A percentile compares a stretch with the other conserved stretches of the same genome.
phyloP scores from a whole-genome alignment of 2,113 vertebrate species.

The Argyrosomus japonicus region DNA sequence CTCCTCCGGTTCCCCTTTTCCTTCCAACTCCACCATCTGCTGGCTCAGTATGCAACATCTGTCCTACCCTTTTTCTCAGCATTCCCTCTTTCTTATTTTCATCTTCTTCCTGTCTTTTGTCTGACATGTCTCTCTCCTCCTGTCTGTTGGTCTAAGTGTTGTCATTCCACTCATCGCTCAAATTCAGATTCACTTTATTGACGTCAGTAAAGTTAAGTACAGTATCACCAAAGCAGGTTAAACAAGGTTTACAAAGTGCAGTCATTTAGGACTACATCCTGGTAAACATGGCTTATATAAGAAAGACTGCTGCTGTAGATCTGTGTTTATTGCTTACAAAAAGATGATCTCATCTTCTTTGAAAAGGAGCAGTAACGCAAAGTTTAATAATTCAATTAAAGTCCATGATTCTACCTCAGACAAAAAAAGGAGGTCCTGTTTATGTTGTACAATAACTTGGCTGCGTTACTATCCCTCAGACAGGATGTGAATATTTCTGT shows the following conservation, averaged over 20 bases:
- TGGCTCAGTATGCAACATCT: conserved; percentile 49
- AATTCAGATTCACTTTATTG: neutral
- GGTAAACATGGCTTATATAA: neutral
- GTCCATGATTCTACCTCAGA: neutral
- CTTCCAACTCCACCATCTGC: conserved; percentile 54
- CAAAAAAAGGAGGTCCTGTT: neutral
- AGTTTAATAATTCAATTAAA: conserved; percentile 1
- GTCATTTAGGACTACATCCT: neutral
- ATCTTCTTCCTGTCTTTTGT: conserved; percentile 10
- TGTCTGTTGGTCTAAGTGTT: neutral
- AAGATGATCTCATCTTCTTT: neutral
- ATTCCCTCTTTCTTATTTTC: conserved; percentile 1
- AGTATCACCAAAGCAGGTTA: neutral
- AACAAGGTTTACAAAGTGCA: neutral
- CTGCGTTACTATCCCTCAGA: neutral
- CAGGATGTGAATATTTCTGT: neutral
- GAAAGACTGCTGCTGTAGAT: neutral
- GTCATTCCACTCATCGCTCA: neutral
- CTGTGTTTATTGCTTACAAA: neutral
- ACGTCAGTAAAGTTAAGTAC: neutral
- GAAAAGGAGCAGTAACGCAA: neutral
- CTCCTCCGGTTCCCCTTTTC: neutral
- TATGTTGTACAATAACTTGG: neutral
- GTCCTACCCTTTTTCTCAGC: conserved; percentile 11
- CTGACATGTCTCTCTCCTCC: neutral